phyloP scores from a whole-genome alignment of 2,888 invertebrate species.

The Druceiella hillmani region DNA sequence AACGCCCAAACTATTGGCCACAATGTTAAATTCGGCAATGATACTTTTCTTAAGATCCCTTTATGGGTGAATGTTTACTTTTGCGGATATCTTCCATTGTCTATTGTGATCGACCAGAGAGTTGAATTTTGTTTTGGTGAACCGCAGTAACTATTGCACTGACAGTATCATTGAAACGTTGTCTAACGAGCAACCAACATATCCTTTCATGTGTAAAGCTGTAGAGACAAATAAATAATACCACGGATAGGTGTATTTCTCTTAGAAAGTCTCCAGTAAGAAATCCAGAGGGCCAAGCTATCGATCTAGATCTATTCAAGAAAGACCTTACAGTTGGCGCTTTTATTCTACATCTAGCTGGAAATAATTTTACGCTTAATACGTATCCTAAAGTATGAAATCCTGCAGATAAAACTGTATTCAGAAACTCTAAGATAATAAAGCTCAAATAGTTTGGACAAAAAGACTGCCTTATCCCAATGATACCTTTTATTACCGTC shows the following conservation, averaged over 20 bases:
- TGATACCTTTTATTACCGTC: slow-evolving; percentile 38
- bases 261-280: neutral
- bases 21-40: neutral
- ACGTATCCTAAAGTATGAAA: slow-evolving; percentile 51
- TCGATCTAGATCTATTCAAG: neutral
- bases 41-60: too few species aligned
- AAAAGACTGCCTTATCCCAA: slow-evolving; percentile 44
- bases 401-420: slow-evolving; percentile 44
- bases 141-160: neutral
- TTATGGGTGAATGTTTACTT: neutral
- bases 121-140: neutral
- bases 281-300: neutral
- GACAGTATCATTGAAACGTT: neutral
- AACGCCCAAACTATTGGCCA: slow-evolving; percentile 45
- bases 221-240: neutral
- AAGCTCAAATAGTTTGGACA: slow-evolving; percentile 46
- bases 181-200: neutral
- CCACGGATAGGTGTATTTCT: neutral
- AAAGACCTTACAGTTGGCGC: neutral
- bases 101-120: neutral
- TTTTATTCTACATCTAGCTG: neutral
- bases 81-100: neutral
- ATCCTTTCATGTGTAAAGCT: neutral
- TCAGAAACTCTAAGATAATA: slow-evolving; percentile 46
- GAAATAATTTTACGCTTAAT: neutral